Percentiles rank a stretch among this genome's conserved stretches.
Conservation (phyloP, 2,888 invertebrate genomes). For the Balanococcus diminutus region DNA sequence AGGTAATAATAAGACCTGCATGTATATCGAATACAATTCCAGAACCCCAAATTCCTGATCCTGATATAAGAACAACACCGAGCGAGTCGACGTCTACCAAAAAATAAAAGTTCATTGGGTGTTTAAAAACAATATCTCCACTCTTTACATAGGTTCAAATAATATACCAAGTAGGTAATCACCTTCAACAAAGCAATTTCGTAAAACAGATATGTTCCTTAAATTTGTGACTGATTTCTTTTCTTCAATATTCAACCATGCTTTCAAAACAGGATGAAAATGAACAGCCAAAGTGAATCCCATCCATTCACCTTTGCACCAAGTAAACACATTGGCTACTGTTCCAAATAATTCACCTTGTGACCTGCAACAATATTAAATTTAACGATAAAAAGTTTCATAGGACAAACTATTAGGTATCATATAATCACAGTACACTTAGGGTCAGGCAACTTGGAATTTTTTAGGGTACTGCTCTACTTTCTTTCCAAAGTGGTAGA, state of each 20-base stretch:
- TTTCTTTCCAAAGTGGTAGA: no score
- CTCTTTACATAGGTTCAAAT: neutral
- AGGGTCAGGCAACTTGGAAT: no score
- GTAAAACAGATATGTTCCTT: neutral
- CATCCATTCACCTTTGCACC: slow-evolving; percentile 51
- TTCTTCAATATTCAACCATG: slow-evolving; percentile 36
- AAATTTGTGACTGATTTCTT: neutral
- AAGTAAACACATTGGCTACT: slow-evolving; percentile 36
- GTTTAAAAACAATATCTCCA: no score
- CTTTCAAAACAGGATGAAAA: slow-evolving; percentile 14
- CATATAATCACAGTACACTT: no score
- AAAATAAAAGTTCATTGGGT: neutral
- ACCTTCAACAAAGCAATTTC: neutral
- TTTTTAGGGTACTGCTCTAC: no score
- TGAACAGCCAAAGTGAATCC: slow-evolving; percentile 42
- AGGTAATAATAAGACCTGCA: slow-evolving; percentile 41
- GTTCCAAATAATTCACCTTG: slow-evolving; percentile 14
- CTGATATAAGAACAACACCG: slow-evolving; percentile 44
- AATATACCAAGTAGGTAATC: neutral
- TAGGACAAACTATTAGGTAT: neutral
- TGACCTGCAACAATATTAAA: neutral
- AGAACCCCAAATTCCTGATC: slow-evolving; percentile 44
- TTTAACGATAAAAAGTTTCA: neutral
- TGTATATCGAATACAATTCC: slow-evolving; percentile 38
- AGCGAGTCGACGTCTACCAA: slow-evolving; percentile 2